Conservation (phyloP, 2,113 vertebrate genomes). For the Bathybates hornii region DNA sequence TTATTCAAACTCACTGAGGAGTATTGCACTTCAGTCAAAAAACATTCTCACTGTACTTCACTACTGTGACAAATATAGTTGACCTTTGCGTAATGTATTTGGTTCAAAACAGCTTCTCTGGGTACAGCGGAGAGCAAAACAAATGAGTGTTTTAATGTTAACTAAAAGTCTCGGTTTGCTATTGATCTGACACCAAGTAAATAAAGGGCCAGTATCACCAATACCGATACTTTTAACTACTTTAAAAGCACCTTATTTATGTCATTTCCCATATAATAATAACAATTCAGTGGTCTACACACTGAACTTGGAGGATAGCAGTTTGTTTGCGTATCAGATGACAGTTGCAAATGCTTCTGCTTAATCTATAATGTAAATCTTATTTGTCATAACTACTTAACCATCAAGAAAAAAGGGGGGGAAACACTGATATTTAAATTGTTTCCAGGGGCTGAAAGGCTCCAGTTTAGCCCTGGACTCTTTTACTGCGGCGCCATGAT, state of each 20-base stretch:
- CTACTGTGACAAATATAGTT: slow-evolving; percentile 7
- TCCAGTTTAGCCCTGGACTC: background rate
- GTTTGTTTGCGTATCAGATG: background rate
- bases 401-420: background rate
- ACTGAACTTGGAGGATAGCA: background rate
- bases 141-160: background rate
- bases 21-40: slow-evolving; percentile 12
- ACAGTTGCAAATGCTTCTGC: background rate
- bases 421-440: background rate
- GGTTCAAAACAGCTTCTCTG: background rate
- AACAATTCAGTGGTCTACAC: background rate
- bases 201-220: background rate
- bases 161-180: background rate
- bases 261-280: background rate
- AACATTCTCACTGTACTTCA: background rate
- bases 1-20: slow-evolving; percentile 35
- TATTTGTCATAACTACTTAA: background rate
- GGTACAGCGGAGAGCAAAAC: background rate
- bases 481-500: background rate
- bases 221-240: background rate
- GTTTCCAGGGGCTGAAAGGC: background rate
- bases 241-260: background rate
- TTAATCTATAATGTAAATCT: background rate
- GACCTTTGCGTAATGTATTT: slow-evolving; percentile 31
- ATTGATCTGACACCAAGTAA: background rate